These are phyloP conservation scores for Hymenopus coronatus DNA, from an alignment of 2,888 invertebrate genomes.

Conservation along the genomic window DNA sequence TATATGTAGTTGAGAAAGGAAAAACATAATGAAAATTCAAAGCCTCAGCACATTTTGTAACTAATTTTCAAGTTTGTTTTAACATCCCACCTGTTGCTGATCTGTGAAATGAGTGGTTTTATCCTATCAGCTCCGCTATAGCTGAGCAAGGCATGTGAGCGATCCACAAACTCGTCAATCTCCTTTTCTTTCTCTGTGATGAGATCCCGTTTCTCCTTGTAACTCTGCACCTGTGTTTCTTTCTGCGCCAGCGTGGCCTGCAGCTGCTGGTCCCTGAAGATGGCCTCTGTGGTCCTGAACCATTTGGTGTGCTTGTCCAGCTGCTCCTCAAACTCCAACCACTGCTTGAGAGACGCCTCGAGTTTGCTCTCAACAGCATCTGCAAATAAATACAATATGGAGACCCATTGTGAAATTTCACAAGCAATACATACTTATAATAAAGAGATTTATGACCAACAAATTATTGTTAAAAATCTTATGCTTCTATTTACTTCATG, in stretches of 20 bases:
- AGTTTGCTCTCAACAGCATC: conserved; percentile 70
- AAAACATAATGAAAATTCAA: too few species aligned
- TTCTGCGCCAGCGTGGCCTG: conserved; percentile 81
- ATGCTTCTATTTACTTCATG: too few species aligned
- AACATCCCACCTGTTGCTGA: conserved; percentile 65
- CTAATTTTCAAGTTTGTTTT: too few species aligned
- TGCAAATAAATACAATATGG: conserved; percentile 34
- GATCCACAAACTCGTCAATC: conserved; percentile 85
- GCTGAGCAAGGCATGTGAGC: conserved; percentile 81
- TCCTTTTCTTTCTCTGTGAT: conserved; percentile 78
- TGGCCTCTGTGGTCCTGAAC: conserved; percentile 80
- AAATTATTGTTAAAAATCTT: too few species aligned
- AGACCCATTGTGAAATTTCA: too few species aligned
- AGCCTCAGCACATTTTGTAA: too few species aligned
- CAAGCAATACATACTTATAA: too few species aligned
- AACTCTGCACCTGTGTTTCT: conserved; percentile 54
- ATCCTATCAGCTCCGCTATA: conserved; percentile 80
- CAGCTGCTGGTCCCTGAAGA: conserved; percentile 81
- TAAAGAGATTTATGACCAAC: too few species aligned
- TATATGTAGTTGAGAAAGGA: too few species aligned
- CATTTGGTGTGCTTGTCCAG: conserved; percentile 79
- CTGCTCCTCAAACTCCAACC: conserved; percentile 83
- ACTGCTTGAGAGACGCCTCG: conserved; percentile 70
- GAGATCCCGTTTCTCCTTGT: conserved; percentile 70
- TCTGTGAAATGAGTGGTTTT: conserved; percentile 82